phyloP scores from a whole-genome alignment of 1,140 invertebrate genomes.

The Drosophila rhopaloa region DNA sequence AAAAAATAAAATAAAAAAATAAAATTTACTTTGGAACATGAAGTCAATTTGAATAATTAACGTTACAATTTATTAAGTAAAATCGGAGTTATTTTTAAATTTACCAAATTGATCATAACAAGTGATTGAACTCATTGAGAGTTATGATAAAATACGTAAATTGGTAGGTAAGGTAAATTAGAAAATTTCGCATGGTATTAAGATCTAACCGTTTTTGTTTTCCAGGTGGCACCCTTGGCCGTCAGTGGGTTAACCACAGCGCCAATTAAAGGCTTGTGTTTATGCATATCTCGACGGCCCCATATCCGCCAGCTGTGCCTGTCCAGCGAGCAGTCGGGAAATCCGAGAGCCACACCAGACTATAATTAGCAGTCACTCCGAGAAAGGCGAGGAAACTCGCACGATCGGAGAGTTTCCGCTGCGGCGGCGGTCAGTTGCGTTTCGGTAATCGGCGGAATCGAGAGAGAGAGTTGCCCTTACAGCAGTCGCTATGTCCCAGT shows the following conservation, averaged over 20 bases:
- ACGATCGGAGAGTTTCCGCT: slow-evolving; percentile 20
- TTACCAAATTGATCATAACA: no score
- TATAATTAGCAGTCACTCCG: slow-evolving; percentile 27
- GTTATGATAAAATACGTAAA: no score
- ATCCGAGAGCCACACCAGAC: slow-evolving; percentile 19
- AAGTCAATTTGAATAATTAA: no score
- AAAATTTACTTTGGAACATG: no score
- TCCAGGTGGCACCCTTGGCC: no score
- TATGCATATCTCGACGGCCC: background rate
- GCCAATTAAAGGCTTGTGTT: slow-evolving; percentile 5
- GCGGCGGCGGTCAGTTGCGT: slow-evolving; percentile 41
- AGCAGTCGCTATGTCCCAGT: slow-evolving; percentile 11
- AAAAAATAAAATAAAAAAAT: no score
- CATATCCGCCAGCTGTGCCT: slow-evolving; percentile 17
- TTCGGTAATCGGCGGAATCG: slow-evolving; percentile 43
- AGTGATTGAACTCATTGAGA: no score
- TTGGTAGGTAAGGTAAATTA: no score
- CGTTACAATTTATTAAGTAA: no score
- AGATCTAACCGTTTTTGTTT: no score
- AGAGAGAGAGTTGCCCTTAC: slow-evolving; percentile 37
- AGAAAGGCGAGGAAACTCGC: slow-evolving; percentile 16
- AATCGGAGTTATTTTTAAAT: no score
- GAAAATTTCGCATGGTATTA: no score
- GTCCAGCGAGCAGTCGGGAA: slow-evolving; percentile 28
- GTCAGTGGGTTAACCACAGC: background rate